phyloP scores from a whole-genome alignment of 2,888 invertebrate genomes.

The Ochlodes sylvanus region DNA sequence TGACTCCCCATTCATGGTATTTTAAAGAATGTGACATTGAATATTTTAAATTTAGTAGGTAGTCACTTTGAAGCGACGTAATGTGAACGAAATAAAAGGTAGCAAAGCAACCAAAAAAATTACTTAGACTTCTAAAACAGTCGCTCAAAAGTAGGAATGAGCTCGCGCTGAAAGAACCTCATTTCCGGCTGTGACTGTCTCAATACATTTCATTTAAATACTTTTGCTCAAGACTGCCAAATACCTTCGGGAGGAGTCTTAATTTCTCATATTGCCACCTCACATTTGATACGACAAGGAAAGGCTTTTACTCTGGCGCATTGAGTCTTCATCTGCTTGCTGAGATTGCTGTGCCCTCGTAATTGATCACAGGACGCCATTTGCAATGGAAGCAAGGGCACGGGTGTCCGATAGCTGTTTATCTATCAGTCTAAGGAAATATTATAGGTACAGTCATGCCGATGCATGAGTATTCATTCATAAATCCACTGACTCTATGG shows the following conservation, averaged over 20 bases:
- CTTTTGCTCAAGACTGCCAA: conserved; percentile 67
- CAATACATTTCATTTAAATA: conserved; percentile 84
- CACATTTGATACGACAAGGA: conserved; percentile 68
- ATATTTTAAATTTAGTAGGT: conserved; percentile 23
- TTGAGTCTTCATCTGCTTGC: conserved; percentile 14
- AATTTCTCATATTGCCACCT: conserved; percentile 73
- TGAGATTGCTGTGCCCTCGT: not conserved
- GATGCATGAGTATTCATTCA: not conserved
- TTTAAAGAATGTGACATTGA: conserved; percentile 22
- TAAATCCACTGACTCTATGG: not conserved
- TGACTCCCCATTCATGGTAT: conserved; percentile 24
- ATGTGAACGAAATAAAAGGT: conserved; percentile 43
- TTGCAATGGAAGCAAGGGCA: not conserved
- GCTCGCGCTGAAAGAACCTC: conserved; percentile 76
- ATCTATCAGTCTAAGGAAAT: not conserved
- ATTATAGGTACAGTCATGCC: no score
- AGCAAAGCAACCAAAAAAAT: conserved; percentile 57
- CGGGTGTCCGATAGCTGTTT: not conserved
- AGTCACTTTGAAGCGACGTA: conserved; percentile 33
- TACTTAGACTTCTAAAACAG: conserved; percentile 68
- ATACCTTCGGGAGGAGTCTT: conserved; percentile 67
- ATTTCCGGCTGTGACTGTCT: conserved; percentile 79
- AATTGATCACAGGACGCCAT: not conserved
- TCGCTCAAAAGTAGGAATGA: conserved; percentile 71
- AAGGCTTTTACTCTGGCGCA: conserved; percentile 57